Evolutionary conservation across 1,140 invertebrate species (phyloP).

Genomic region (Anadara kagoshimensis): DNA sequence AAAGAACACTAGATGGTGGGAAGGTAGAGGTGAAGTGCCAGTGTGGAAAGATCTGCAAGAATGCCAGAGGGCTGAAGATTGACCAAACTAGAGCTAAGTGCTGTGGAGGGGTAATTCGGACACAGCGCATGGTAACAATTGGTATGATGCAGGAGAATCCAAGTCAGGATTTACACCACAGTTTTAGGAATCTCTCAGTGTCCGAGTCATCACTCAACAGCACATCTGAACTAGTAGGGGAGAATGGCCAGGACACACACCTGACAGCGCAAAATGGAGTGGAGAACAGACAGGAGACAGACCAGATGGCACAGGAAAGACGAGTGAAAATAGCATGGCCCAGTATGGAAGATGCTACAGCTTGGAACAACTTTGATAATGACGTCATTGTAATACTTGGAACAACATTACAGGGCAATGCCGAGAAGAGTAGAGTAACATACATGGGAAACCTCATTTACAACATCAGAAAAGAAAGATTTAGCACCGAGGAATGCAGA

Average conservation of each 20-base stretch:
- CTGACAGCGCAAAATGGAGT: no score
- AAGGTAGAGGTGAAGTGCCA: conserved; percentile 16
- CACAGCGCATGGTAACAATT: conserved; percentile 21
- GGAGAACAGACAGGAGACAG: background rate
- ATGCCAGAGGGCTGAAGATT: conserved; percentile 15
- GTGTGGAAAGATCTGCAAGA: conserved; percentile 24
- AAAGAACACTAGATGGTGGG: conserved; percentile 25
- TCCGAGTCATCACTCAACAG: background rate
- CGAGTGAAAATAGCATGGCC: background rate
- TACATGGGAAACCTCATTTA: background rate
- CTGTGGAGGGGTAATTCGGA: conserved; percentile 6
- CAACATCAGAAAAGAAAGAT: no score
- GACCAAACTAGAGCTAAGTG: conserved; percentile 16
- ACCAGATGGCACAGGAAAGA: background rate
- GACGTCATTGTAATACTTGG: background rate
- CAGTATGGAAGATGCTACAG: background rate
- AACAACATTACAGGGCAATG: background rate
- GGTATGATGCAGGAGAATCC: no score
- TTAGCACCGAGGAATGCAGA: no score
- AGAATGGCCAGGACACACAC: no score
- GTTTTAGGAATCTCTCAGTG: background rate
- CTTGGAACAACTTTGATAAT: background rate
- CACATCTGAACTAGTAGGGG: background rate
- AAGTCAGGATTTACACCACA: no score
- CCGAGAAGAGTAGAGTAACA: background rate